Conservation (phyloP, 2,113 vertebrate species). For the Alouatta palliata region DNA sequence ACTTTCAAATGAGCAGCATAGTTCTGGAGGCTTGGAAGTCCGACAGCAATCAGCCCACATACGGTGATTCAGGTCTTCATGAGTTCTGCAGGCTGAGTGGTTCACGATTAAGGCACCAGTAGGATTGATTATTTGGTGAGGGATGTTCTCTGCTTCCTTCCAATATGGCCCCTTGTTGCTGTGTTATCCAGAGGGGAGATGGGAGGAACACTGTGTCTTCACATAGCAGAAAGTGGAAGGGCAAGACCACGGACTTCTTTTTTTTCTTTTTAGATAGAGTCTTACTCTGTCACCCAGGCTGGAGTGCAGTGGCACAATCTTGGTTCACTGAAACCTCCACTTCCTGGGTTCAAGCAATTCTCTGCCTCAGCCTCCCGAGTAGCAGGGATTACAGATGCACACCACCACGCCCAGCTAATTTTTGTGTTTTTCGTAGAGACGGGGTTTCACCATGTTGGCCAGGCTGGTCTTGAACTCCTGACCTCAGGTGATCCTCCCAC, state of each 20-base stretch:
- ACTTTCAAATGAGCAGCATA: slow-evolving; percentile 64
- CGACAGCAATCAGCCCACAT: neutral
- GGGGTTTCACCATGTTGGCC: too few species aligned
- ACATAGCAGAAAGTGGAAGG: neutral
- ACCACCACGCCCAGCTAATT: too few species aligned
- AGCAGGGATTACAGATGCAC: too few species aligned
- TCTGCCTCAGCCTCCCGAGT: too few species aligned
- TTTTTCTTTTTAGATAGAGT: too few species aligned
- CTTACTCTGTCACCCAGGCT: too few species aligned
- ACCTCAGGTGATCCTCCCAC: too few species aligned
- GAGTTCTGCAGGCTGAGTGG: neutral
- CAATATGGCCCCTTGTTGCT: neutral
- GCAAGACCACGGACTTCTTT: neutral
- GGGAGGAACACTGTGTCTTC: neutral
- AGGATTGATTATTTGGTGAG: neutral
- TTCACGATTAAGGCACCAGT: neutral
- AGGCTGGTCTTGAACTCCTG: too few species aligned
- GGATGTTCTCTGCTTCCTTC: neutral
- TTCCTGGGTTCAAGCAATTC: too few species aligned
- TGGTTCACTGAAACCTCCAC: too few species aligned
- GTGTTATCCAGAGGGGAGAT: neutral
- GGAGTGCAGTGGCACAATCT: too few species aligned
- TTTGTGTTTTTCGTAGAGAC: too few species aligned
- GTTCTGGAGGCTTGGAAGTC: neutral
- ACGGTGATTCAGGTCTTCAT: neutral